Evolutionary conservation across 2,113 vertebrate genomes (phyloP), one percentile per base, ranked within the genome.

Genomic region (Anguilla rostrata): DNA sequence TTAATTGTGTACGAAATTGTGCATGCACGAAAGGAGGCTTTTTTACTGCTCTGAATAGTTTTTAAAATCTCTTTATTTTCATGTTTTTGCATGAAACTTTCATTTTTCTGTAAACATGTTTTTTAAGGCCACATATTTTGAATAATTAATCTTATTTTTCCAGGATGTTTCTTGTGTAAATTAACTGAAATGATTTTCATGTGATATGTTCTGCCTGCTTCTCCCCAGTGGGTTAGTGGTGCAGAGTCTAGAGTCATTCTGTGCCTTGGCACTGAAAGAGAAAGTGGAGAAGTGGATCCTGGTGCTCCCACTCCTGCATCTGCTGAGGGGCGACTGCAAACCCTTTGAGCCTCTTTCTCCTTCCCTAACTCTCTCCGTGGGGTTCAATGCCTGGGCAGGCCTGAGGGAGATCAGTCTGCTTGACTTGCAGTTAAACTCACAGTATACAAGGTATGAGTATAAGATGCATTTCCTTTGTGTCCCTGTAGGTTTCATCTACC

Each of bases 351-450:
- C 86, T 20, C 2, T 53, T 5, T 9, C 49, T 53, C 5, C 49
- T 53, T 53, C 78, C 71, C 89, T 85, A 40, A 0, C 29, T 0
- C 84, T 80, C 75, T 2, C 5, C 82, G 92, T 0, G 89, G 90
- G 86, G 22, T 83, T 6, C 2, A 57, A 86, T 1, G 0, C 4
- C 5, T 99, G 97, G 97, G 95, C 96, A 2, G 96, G 96, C 80
- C 92, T 99, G 4, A 89, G 94, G 91, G 94, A 15, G 0, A 0
- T 90, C 83, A 88, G 83, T 1, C 0, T 26, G 0, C 0, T 0
- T 6, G 1, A 26, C 2, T 29, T 9, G 8, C 11, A 0, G 0
- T 18, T 0, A 0, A 14, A 5, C 78, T 83, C n/a, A 87, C 7
- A 60, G 0, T 86, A 90, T 82, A 82, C 86, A 92, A 26, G 78